Evolutionary conservation across 2,888 invertebrate genomes (phyloP).

Genomic region (Corythucha ciliata): DNA sequence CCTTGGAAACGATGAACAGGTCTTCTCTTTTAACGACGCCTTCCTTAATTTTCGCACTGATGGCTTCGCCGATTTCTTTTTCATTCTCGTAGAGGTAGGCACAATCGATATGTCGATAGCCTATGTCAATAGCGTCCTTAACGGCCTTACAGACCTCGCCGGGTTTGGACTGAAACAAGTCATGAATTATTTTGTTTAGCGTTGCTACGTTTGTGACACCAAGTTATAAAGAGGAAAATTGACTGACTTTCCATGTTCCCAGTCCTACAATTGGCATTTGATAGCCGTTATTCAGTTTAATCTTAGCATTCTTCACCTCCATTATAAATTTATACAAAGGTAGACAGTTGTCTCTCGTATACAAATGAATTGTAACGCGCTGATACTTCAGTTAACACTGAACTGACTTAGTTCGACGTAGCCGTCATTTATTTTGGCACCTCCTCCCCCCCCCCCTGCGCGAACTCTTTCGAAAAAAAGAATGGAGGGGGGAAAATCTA

Average conservation of each 20-base stretch:
- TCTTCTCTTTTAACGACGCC: constrained; percentile 60
- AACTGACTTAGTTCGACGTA: too few species aligned
- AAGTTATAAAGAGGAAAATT: neutral
- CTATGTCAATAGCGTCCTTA: constrained; percentile 61
- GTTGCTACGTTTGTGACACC: neutral
- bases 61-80: constrained; percentile 56
- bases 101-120: constrained; percentile 69
- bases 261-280: constrained; percentile 42
- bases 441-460: too few species aligned
- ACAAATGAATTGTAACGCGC: too few species aligned
- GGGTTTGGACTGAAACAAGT: constrained; percentile 50
- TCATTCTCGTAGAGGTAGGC: constrained; percentile 62
- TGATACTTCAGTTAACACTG: too few species aligned
- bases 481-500: too few species aligned
- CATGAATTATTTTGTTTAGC: neutral
- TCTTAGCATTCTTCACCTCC: too few species aligned
- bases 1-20: constrained; percentile 59
- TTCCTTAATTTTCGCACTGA: constrained; percentile 53
- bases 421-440: too few species aligned
- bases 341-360: too few species aligned
- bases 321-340: too few species aligned
- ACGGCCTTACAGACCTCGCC: constrained; percentile 57
- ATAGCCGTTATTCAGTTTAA: constrained; percentile 41
- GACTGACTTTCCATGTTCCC: constrained; percentile 42
- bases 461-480: too few species aligned